Evolutionary conservation across 2,113 vertebrate species (phyloP), one percentile per base, ranked within the genome.

Genomic region (Boleophthalmus pectinirostris): DNA sequence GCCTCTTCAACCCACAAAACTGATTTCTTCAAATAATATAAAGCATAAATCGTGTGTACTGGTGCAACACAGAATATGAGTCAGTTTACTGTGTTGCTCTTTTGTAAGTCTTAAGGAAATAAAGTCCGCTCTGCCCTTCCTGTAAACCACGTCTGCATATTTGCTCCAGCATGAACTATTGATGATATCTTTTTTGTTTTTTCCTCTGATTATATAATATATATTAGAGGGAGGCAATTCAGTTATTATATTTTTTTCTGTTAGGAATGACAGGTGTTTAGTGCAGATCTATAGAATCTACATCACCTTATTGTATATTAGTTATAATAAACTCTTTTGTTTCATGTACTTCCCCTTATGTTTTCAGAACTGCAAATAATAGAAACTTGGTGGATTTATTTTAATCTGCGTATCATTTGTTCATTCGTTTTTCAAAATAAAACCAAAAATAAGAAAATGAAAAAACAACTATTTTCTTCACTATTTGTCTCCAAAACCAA

Each of bases 91-190:
- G 33, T 9, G 8, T 64, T 64, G 24, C 20, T 38, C 16, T 18
- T 18, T 64, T n/a, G 7, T 35, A n/a, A 14, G 60, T n/a, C 15
- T 20, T 38, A 64, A 64, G 60, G 60, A 64, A 64, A 64, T 64
- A 38, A 38, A 64, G 29, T 25, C 60, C 3, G 60, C 60, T 18
- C 60, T 38, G 29, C 60, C 60, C 61, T 38, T 64, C 61, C 61
- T 38, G 18, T 38, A 21, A 38, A 64, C 1, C 33, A 38, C 61
- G 43, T 35, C 61, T 64, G 33, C 15, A 60, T 46, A 66, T 46
- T 15, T 10, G 24, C 58, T 68, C 16, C 20, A 45, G 0, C 15
- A 35, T 57, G 56, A 25, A 3, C 21, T 58, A 13, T 57, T 57
- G 21, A 23, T 8, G 8, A 53, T n/a, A 53, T 15, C 1, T 51